Base-by-base conservation (phyloP, 2,888 invertebrate species). In the Chirona hameri region DNA sequence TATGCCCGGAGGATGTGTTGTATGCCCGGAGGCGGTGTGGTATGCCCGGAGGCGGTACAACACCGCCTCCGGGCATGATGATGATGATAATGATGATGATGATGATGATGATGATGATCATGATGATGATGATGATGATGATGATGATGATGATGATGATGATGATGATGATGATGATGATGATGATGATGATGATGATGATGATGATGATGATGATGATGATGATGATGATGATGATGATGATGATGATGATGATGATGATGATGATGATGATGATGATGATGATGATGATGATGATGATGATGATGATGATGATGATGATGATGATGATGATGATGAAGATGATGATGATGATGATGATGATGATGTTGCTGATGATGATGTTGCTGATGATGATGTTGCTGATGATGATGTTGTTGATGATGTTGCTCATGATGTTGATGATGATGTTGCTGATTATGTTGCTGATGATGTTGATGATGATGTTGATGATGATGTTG, bases 141-240 rank as follows among this genome's bases (percentile, higher is more conserved):
- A 65, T 65, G 65, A 65, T 65, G 65, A 65, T 65, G 65, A 65
- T 65, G 65, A 65, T 65, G 65, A 65, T 21, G 65, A 65, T 65
- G 65, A 65, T 65, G 65, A 65, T 65, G 65, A 21, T 65, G 65
- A 65, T 65, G 65, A 65, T 65, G 65, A 65, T n/a, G 65, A 65
- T 65, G 65, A 65, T n/a, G 65, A 65, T 65, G 65, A 65, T n/a
- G 65, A 65, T 65, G 65, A 65, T 65, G 65, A 65, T 65, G 65
- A n/a, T n/a, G 65, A 65, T 65, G 65, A 65, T n/a, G 65, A 65
- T 65, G 65, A 65, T n/a, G 65, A 65, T 65, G 65, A 65, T n/a
- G 65, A 65, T 65, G 65, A 65, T n/a, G 65, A 65, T 21, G 65
- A 65, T 65, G n/a, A 65, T 65, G 65, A 65, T 65, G 65, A 65